Percentiles rank a stretch among this genome's conserved stretches.
Conservation (phyloP, 2,797 vertebrate genomes). For the Urocyon cinereoargenteus region DNA sequence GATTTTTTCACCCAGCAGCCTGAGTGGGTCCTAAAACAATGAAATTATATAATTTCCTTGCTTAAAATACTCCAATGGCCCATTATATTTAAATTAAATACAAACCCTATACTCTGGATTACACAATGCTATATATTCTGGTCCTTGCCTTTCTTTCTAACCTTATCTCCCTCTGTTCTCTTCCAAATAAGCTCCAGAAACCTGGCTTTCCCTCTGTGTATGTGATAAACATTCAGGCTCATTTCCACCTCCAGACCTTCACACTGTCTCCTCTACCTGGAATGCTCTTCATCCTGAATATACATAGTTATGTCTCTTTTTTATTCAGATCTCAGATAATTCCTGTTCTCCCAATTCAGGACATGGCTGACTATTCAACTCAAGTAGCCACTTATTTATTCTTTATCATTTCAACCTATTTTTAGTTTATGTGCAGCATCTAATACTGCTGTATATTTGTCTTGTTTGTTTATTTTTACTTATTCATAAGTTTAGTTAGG, state of each 20-base stretch:
- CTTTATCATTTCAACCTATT: neutral
- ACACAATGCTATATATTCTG: neutral
- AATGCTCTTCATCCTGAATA: neutral
- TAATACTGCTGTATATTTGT: neutral
- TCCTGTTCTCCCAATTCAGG: neutral
- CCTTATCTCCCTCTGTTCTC: neutral
- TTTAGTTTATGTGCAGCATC: neutral
- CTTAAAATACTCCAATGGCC: neutral
- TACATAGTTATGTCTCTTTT: neutral
- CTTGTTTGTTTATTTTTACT: neutral
- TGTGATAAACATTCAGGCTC: neutral
- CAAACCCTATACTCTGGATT: neutral
- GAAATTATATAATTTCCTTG: neutral
- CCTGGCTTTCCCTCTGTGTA: neutral
- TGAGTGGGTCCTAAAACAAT: neutral
- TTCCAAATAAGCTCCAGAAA: neutral
- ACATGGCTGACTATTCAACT: neutral
- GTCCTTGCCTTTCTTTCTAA: neutral
- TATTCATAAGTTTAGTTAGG: neutral
- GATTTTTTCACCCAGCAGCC: neutral
- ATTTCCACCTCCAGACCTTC: too few relatives aligned
- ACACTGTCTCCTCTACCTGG: neutral
- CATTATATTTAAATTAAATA: neutral
- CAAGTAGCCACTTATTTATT: neutral
- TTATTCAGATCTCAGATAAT: neutral